Conservation (phyloP, 2,888 invertebrate species). For the Strigamia crassipes region DNA sequence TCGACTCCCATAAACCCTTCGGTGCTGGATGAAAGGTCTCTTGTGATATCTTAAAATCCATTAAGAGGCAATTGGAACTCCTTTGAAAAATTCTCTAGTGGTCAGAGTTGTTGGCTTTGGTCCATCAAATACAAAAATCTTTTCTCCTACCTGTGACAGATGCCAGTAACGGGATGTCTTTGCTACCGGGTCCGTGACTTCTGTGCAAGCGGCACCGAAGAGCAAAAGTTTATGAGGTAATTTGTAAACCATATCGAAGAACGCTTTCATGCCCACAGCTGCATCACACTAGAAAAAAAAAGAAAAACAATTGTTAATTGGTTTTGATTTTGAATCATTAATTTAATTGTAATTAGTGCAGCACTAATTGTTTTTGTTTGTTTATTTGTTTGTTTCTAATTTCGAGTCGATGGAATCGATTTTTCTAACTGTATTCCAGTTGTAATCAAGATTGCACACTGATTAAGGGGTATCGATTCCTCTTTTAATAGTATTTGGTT, state of each 20-base stretch:
- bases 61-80: background rate
- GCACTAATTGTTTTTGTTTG: background rate
- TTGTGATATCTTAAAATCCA: background rate
- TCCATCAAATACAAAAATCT: background rate
- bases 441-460: constrained; percentile 1
- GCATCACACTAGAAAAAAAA: constrained; percentile 77
- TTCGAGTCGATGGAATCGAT: background rate
- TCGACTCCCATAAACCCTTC: background rate
- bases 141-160: constrained; percentile 78
- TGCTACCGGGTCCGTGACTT: constrained; percentile 95
- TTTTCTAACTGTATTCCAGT: background rate
- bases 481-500: background rate
- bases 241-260: constrained; percentile 92
- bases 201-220: constrained; percentile 94
- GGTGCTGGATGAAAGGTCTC: background rate
- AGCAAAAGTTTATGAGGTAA: constrained; percentile 79
- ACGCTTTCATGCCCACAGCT: constrained; percentile 90
- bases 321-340: constrained; percentile 42
- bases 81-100: background rate
- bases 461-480: background rate
- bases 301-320: constrained; percentile 3
- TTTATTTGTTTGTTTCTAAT: background rate
- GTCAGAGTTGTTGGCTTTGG: background rate
- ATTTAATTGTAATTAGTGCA: background rate
- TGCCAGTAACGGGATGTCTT: constrained; percentile 98